A percentile compares a stretch with the other conserved stretches of the same genome.
Conservation (phyloP, 2,113 vertebrate species). For the Mesitornis unicolor region DNA sequence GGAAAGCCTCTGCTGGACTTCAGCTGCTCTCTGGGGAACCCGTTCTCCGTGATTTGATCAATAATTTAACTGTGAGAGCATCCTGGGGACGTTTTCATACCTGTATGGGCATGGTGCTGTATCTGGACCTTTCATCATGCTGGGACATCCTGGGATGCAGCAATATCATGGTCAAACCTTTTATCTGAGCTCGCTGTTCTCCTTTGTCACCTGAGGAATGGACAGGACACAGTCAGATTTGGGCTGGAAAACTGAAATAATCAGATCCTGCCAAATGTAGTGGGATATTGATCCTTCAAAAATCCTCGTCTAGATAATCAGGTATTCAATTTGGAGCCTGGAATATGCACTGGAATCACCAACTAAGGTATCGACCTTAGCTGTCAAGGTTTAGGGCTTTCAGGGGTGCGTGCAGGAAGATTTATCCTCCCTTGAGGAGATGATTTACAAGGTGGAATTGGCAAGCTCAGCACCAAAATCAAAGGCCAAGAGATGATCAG, state of each 20-base stretch:
- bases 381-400: neutral
- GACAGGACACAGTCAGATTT: neutral
- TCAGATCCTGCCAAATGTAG: neutral
- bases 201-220: neutral
- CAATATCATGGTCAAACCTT: rapidly evolving
- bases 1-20: neutral
- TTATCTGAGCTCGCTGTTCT: rapidly evolving
- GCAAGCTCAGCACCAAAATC: neutral
- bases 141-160: neutral
- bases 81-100: neutral
- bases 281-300: neutral
- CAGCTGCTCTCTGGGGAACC: neutral
- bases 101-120: neutral
- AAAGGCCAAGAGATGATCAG: neutral
- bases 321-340: neutral
- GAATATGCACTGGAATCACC: neutral
- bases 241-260: neutral
- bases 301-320: neutral
- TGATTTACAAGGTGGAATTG: rapidly evolving
- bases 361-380: neutral
- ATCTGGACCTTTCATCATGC: neutral
- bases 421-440: neutral
- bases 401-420: neutral
- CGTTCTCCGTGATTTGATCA: rapidly evolving
- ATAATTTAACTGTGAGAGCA: neutral